A percentile compares a stretch with the other conserved stretches of the same genome.
Evolutionary conservation across 2,113 vertebrate genomes (phyloP).

Genomic region (Albula glossodonta): DNA sequence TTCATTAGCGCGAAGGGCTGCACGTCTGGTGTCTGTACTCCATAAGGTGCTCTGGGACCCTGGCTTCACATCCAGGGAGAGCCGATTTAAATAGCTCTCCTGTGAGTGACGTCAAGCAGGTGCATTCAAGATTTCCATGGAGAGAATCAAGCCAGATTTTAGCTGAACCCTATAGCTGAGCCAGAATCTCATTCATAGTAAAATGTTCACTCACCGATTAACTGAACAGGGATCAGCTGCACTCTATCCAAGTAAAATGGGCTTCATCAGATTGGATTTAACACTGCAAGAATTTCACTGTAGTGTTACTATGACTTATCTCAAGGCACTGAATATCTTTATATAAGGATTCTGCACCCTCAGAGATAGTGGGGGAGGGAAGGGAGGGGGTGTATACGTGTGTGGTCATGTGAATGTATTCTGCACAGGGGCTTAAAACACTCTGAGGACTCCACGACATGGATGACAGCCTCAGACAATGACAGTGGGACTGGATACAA

Average conservation of each 20-base stretch:
- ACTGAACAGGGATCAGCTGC: too few species aligned
- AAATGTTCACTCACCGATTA: too few species aligned
- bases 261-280: too few species aligned
- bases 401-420: neutral
- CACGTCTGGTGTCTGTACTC: neutral
- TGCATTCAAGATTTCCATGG: neutral
- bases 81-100: neutral
- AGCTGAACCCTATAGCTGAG: neutral
- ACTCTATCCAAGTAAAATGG: too few species aligned
- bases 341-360: too few species aligned
- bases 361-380: neutral
- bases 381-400: neutral
- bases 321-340: too few species aligned
- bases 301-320: too few species aligned
- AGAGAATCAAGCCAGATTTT: neutral
- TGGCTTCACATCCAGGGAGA: neutral
- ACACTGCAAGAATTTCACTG: too few species aligned
- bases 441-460: too few species aligned
- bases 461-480: too few species aligned
- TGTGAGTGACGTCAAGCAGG: neutral
- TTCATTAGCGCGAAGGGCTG: neutral
- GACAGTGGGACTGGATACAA: too few species aligned
- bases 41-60: neutral
- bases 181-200: too few species aligned
- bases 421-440: neutral